Evolutionary conservation across 2,888 invertebrate genomes (phyloP), one percentile per base, ranked within the genome.

Genomic region (Dexiosoma caninum): DNA sequence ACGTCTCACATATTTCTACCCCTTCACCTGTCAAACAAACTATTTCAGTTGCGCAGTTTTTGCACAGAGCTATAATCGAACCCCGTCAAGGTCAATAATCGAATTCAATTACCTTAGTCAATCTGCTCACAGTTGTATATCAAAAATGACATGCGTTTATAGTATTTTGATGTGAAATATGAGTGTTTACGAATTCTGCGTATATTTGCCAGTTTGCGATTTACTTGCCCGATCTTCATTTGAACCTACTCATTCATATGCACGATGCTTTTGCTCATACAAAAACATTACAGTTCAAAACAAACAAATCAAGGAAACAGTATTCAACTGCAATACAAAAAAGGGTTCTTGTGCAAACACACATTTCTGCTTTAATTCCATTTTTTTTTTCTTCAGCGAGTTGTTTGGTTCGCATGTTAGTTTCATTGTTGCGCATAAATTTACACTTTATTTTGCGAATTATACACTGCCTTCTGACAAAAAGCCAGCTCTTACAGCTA

Each of bases 381-480:
- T 23, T 40, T 21, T n/a, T 62, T 62, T 40, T 27, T 53, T 49
- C 14, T 30, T 46, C 23, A 42, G 6, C 59, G 51, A 9, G 12
- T 23, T 57, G 70, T 71, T 71, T 67, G 40, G 55, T 32, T 55
- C 64, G 37, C 57, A 57, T 23, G 49, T 59, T 23, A 19, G 14
- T 35, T 67, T 62, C 27, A 40, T 57, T 59, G 64, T 30, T 78
- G 70, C 72, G 78, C 70, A 78, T 81, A 78, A 81, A 81, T 81
- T 81, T 81, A 77, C 81, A 81, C 78, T 81, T 66, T 70, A 81
- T 78, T 78, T 42, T 82, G 78, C 40, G 78, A 78, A 55, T 69
- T 74, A 78, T 80, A 75, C 80, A 72, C 67, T 82, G 76, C 70
- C 74, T 71, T 57, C 53, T 64, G 69, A 64, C 69, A 64, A 62